Evolutionary conservation across 2,797 vertebrate species (phyloP), one percentile per base, ranked within the genome.

Genomic region (Catharus ustulatus): DNA sequence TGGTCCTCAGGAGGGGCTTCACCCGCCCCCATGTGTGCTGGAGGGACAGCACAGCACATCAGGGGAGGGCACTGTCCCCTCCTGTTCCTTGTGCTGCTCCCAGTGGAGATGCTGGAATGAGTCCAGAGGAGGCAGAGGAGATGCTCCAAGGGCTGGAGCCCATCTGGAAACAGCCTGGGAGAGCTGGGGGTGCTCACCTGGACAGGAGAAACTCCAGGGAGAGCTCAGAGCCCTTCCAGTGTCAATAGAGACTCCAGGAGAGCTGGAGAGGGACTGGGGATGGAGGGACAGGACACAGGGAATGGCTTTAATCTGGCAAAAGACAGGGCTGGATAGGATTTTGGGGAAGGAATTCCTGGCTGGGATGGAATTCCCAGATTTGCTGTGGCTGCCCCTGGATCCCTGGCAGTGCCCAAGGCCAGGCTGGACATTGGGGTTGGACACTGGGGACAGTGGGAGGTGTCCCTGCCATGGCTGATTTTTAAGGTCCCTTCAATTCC

Each of bases 161-260:
- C 3, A 45, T 59, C 59, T 59, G 46, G 40, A 49, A 19, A 9
- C 32, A 29, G 42, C 2, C 34, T 88, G 42, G 34, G 15, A 24
- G 1, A 43, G 3, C 22, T 62, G 63, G 9, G 13, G 0, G 0
- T 0, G 40, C 0, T 82, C 57, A 49, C 1, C 18, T 43, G 42
- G 22, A 15, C 2, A 75, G 2, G 11, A 18, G 2, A 49, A 63
- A 48, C 0, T 68, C 26, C 32, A 42, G 63, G 11, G 32, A 76
- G 15, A 49, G 13, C 42, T 82, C 27, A 74, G 77, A 81, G 55
- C 34, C 13, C 30, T 81, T 0, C 0, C 12, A 48, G 48, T 1
- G 15, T 2, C 34, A 24, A 1, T 36, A 68, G 48, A 13, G 30
- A 18, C 34, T 61, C 55, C 48, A 68, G 58, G 27, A 81, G 69